These are phyloP conservation scores for Drosophila guanche DNA, from an alignment of 1,140 invertebrate genomes.

Conservation along the genomic window DNA sequence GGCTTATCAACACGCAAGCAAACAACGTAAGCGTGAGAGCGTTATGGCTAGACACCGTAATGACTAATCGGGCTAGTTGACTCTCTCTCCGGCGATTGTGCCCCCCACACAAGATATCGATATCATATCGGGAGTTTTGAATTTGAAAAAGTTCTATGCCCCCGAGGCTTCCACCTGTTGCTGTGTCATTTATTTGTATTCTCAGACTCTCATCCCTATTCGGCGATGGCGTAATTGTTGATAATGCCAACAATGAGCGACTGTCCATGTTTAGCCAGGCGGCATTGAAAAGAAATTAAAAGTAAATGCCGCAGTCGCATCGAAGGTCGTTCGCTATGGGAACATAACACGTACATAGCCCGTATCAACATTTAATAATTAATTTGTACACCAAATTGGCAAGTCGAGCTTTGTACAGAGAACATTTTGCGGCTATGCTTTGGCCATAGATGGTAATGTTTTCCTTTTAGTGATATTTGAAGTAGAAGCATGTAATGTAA, in stretches of 20 bases:
- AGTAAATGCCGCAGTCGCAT: slow-evolving; percentile 67
- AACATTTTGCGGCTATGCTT: slow-evolving; percentile 33
- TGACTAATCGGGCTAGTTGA: slow-evolving; percentile 55
- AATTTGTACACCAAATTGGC: slow-evolving; percentile 56
- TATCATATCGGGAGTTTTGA: too few species aligned
- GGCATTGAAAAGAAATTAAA: slow-evolving; percentile 81
- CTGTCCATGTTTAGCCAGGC: slow-evolving; percentile 69
- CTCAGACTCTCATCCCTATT: slow-evolving; percentile 29
- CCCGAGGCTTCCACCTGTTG: slow-evolving; percentile 24
- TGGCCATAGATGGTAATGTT: slow-evolving; percentile 56
- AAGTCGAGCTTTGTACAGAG: slow-evolving; percentile 24
- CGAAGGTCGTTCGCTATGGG: slow-evolving; percentile 16
- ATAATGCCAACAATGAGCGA: slow-evolving; percentile 64
- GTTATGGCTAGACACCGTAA: slow-evolving; percentile 27
- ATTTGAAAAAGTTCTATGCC: too few species aligned
- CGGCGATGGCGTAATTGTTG: slow-evolving; percentile 75
- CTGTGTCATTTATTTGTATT: slow-evolving; percentile 6
- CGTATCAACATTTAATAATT: slow-evolving; percentile 50
- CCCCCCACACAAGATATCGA: too few species aligned
- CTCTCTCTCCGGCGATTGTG: too few species aligned
- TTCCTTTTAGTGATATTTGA: slow-evolving; percentile 45
- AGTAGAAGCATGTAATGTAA: slow-evolving; percentile 3
- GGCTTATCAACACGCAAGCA: slow-evolving; percentile 64
- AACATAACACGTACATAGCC: slow-evolving; percentile 19
- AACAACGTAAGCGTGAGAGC: slow-evolving; percentile 30